Percentiles rank a stretch among this genome's conserved stretches.
These are phyloP conservation scores for Cyprinella venusta DNA, from an alignment of 2,797 vertebrate species.

Conservation along the genomic window DNA sequence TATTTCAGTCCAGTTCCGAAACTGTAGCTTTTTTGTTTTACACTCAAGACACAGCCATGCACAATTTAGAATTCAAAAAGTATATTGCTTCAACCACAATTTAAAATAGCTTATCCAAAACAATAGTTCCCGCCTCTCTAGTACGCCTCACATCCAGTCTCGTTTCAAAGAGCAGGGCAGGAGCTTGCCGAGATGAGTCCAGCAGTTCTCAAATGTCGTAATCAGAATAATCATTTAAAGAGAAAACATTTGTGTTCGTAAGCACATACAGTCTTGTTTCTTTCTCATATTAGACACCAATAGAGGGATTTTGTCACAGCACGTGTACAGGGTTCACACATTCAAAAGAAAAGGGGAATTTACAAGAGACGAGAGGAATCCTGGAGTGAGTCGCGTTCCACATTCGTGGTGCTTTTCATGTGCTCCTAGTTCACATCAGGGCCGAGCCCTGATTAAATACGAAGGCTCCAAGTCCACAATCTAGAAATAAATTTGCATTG, in stretches of 20 bases:
- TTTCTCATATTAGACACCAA: constrained; percentile 92
- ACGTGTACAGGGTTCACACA: constrained; percentile 90
- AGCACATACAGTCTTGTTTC: constrained; percentile 74
- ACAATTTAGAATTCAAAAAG: constrained; percentile 98
- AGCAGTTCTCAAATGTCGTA: constrained; percentile 88
- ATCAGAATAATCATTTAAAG: constrained; percentile 87
- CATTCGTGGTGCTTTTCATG: constrained; percentile 61
- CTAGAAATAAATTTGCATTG: constrained; percentile 28
- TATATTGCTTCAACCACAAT: constrained; percentile 99
- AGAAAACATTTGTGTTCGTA: constrained; percentile 74
- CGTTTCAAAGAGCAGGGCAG: constrained; percentile 67
- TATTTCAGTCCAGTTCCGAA: constrained; percentile 95
- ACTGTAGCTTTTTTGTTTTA: constrained; percentile 87
- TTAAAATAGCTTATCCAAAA: constrained; percentile 93
- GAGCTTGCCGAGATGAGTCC: constrained; percentile 52
- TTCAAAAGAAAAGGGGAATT: constrained; percentile 86
- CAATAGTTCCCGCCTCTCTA: constrained; percentile 44
- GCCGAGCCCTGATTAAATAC: constrained; percentile 55
- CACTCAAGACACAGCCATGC: constrained; percentile 99
- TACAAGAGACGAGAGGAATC: constrained; percentile 83
- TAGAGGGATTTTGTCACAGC: constrained; percentile 90
- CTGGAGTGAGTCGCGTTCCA: constrained; percentile 57
- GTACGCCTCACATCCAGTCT: neutral
- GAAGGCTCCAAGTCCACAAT: constrained; percentile 53
- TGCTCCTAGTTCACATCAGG: constrained; percentile 75